Conservation (phyloP, 2,797 vertebrate genomes). For the Masticophis lateralis region DNA sequence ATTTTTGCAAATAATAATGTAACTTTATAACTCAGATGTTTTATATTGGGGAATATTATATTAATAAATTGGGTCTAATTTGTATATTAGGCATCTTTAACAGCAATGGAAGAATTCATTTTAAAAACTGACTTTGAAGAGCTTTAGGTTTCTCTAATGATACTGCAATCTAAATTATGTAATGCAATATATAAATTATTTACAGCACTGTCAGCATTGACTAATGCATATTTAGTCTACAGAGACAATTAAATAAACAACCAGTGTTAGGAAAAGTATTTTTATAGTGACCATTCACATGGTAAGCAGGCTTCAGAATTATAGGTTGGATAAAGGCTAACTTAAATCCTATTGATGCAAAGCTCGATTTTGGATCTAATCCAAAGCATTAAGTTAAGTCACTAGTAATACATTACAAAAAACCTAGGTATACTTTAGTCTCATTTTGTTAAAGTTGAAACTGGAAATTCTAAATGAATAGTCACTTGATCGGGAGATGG, state of each 20-base stretch:
- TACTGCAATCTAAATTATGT: conserved; percentile 47
- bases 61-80: conserved; percentile 19
- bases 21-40: not conserved
- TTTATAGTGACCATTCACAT: conserved; percentile 27
- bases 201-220: conserved; percentile 38
- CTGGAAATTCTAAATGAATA: not conserved
- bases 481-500: not conserved
- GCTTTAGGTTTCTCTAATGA: conserved; percentile 47
- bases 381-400: conserved; percentile 25
- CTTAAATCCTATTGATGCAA: not conserved
- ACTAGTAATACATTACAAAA: conserved; percentile 17
- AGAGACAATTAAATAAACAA: conserved; percentile 35
- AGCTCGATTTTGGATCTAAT: not conserved
- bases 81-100: conserved; percentile 22
- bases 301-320: conserved; percentile 20
- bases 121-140: conserved; percentile 48
- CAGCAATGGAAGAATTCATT: conserved; percentile 40
- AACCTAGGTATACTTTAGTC: not conserved
- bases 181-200: conserved; percentile 53
- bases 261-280: conserved; percentile 33
- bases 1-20: conserved; percentile 13
- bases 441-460: conserved; percentile 3
- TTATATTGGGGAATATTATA: conserved; percentile 1
- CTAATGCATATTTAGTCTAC: conserved; percentile 51
- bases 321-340: not conserved